A percentile compares a stretch with the other conserved stretches of the same genome.
phyloP scores from a whole-genome alignment of 2,888 invertebrate species.

The Deilephila elpenor region DNA sequence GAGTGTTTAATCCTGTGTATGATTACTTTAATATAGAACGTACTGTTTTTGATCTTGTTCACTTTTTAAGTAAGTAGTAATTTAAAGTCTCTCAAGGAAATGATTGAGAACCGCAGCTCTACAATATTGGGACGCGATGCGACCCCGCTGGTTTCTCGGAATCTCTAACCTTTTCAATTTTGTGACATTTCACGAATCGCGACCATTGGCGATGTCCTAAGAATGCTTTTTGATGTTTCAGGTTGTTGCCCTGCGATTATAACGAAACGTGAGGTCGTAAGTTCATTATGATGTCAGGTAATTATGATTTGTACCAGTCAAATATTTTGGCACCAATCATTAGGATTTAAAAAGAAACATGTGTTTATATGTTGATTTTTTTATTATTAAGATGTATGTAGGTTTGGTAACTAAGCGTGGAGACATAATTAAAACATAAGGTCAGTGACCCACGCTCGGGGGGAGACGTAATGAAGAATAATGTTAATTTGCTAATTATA shows the following conservation, averaged over 20 bases:
- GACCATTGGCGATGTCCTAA: conserved; percentile 21
- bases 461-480: neutral
- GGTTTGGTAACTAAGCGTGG: too few relatives aligned
- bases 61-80: too few relatives aligned
- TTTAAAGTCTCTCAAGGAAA: neutral
- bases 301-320: neutral
- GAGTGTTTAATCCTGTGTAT: too few relatives aligned
- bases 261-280: neutral
- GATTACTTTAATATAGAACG: too few relatives aligned
- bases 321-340: neutral
- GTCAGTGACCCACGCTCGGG: neutral
- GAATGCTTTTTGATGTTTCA: neutral
- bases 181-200: conserved; percentile 20
- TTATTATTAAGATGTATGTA: too few relatives aligned
- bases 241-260: neutral
- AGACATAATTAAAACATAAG: neutral
- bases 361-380: too few relatives aligned
- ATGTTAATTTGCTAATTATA: neutral
- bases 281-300: neutral
- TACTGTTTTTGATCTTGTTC: too few relatives aligned
- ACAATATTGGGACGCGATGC: neutral
- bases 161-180: conserved; percentile 15
- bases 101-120: neutral
- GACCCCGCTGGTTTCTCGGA: neutral
- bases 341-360: neutral